phyloP scores from a whole-genome alignment of 2,888 invertebrate genomes.

The Congeria kusceri region DNA sequence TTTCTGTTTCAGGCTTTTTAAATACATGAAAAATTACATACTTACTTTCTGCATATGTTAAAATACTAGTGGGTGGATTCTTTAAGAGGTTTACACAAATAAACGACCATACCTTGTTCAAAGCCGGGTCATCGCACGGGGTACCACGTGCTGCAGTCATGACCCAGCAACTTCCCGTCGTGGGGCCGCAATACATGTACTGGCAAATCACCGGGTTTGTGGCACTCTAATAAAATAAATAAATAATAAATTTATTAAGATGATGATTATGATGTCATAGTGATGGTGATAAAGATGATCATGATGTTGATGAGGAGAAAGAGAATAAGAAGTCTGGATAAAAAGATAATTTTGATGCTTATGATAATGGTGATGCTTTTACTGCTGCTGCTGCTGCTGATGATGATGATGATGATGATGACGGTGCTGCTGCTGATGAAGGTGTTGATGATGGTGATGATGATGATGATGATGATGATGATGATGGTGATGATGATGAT shows the following conservation, averaged over 20 bases:
- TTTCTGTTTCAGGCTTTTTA: too few relatives aligned
- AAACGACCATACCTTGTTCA: too few relatives aligned
- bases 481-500: constrained; percentile 10
- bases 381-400: not conserved
- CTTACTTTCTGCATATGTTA: too few relatives aligned
- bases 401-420: constrained; percentile 8
- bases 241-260: not conserved
- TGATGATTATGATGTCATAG: constrained; percentile 6
- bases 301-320: not conserved
- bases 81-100: too few relatives aligned
- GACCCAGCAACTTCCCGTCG: too few relatives aligned
- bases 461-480: not conserved
- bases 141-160: too few relatives aligned
- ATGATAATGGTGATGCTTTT: constrained; percentile 16
- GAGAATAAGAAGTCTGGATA: not conserved
- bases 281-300: not conserved
- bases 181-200: too few relatives aligned
- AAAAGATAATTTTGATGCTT: constrained; percentile 9
- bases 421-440: not conserved
- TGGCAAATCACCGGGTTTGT: too few relatives aligned
- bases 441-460: not conserved
- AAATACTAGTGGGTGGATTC: too few relatives aligned
- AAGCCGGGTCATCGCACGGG: too few relatives aligned
- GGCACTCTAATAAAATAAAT: too few relatives aligned
- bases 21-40: too few relatives aligned